Base-by-base conservation (phyloP, 1,140 invertebrate species). In the Euwallacea fornicatus region DNA sequence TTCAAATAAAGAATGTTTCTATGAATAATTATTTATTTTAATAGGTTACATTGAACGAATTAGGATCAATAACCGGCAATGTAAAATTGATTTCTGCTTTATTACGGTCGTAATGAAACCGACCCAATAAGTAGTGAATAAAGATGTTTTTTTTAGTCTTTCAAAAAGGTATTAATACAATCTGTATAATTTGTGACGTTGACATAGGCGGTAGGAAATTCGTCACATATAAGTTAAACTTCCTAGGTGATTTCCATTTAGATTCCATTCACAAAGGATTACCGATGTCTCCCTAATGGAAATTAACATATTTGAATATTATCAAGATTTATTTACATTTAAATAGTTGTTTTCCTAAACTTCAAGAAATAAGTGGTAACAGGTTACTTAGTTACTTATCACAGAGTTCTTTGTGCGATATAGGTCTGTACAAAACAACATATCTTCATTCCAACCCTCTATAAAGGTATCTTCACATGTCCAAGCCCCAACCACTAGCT, bases 221-320 rank as follows among this genome's bases (percentile, higher is more conserved):
- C 46, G 9, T 13, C 46, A 13, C 46, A 50, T 13, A 50, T 53
- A 7, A 65, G 13, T 10, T 42, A 15, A n/a, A 47, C n/a, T 53
- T 53, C 21, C 6, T 46, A 65, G 7, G 33, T 46, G 7, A 65
- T 53, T 33, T 46, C 62, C 15, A 53, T 21, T 50, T 53, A 46
- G 10, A 53, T 50, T n/a, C 47, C 62, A 65, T 65, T 42, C 7
- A 53, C 8, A 65, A 65, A 7, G 62, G 62, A 65, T 65, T 54
- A 33, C 62, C 62, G 2, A 53, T 42, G 13, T 65, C 62, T 9
- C 62, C 62, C 62, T 65, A 53, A 50, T 33, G 21, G 21, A 33
- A 33, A 33, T 33, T 33, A 33, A 33, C 21, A 33, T 4, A 33
- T 33, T 33, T 33, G 21, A 33, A 33, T 2, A 33, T 33, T 33